Evolutionary conservation across 1,140 invertebrate genomes (phyloP), one percentile per base, ranked within the genome.

Genomic region (Hetaerina americana): DNA sequence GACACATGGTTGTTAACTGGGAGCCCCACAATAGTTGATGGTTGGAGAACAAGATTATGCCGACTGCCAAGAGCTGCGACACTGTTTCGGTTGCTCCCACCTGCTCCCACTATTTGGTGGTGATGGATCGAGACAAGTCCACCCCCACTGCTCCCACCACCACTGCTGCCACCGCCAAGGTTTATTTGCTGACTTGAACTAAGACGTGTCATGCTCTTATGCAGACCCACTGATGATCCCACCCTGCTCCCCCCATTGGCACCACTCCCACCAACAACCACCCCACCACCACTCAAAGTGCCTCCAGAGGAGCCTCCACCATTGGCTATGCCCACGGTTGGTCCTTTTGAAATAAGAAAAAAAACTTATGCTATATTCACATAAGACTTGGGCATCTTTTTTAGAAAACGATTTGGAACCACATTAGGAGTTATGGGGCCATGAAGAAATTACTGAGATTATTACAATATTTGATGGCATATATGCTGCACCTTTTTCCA

Each of bases 161-260:
- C 40, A 57, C 40, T 57, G 10, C 40, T 57, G 15, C 40, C 40
- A 57, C 40, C 40, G 15, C 40, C 40, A 57, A 72, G 75, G 77
- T 84, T 86, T 71, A 90, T 89, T 77, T 90, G 87, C 77, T 89
- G 87, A 69, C 88, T 90, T 8, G 89, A 90, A 73, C 88, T 90
- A 57, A 92, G 79, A 49, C 90, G 83, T n/a, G 90, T 91, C 89
- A 92, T 90, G 77, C 90, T 92, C 78, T 91, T 91, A 78, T 92
- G 89, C 0, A 92, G 81, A n/a, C 89, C 89, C 10, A 88, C 88
- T 22, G 90, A 87, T 5, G 89, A 90, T 24, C 89, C 89, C 40
- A 81, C 74, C 24, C 78, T 75, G 76, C 78, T 78, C 26, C 77
- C 77, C 74, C 79, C 80, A 70, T 71, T 73, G 75, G 40, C 40